phyloP scores from a whole-genome alignment of 2,888 invertebrate species.

The Meghimatium bilineatum region DNA sequence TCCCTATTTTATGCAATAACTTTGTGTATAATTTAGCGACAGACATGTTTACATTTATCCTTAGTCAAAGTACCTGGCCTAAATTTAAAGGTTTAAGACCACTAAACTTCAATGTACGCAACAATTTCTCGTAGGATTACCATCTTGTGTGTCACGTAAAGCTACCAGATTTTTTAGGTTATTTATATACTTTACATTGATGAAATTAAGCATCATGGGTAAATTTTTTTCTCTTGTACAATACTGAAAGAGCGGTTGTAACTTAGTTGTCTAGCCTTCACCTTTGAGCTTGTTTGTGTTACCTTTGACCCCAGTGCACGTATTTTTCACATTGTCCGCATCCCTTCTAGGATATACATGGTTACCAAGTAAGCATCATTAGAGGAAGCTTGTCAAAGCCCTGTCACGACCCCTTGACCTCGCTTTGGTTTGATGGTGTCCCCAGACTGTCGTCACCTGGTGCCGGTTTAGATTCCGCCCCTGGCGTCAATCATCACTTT shows the following conservation, averaged over 20 bases:
- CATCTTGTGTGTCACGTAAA: neutral
- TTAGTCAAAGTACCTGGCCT: too few relatives aligned
- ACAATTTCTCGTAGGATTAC: neutral
- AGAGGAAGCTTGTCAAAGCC: slow-evolving; percentile 23
- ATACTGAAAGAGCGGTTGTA: neutral
- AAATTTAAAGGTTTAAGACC: too few relatives aligned
- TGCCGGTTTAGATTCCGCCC: slow-evolving; percentile 42
- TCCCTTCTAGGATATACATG: neutral
- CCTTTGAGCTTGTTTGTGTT: slow-evolving; percentile 7
- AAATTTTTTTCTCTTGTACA: too few relatives aligned
- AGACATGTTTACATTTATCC: too few relatives aligned
- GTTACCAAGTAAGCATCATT: slow-evolving; percentile 21
- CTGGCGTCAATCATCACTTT: slow-evolving; percentile 13
- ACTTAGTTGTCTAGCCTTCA: slow-evolving; percentile 13
- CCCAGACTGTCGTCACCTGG: slow-evolving; percentile 40
- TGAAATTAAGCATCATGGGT: neutral
- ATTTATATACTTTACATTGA: slow-evolving; percentile 16
- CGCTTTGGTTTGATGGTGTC: slow-evolving; percentile 42
- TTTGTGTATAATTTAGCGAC: too few relatives aligned
- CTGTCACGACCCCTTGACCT: slow-evolving; percentile 30
- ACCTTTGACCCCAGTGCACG: slow-evolving; percentile 24
- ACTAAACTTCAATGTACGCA: too few relatives aligned
- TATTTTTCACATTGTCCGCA: slow-evolving; percentile 11
- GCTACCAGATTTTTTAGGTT: neutral
- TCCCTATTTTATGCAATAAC: too few relatives aligned